phyloP scores from a whole-genome alignment of 2,113 vertebrate species.

The Python bivittatus region DNA sequence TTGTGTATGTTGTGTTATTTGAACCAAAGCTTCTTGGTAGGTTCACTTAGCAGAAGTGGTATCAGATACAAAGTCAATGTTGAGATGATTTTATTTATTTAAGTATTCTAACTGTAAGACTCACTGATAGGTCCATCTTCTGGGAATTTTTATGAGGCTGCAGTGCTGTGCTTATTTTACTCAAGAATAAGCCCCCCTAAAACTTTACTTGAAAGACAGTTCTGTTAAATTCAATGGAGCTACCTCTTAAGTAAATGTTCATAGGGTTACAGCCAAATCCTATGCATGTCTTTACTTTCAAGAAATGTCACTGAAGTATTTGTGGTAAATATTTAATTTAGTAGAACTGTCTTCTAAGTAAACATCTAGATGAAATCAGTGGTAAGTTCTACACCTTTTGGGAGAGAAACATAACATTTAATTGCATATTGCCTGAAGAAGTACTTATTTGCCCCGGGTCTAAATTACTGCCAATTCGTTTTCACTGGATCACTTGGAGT shows the following conservation, averaged over 20 bases:
- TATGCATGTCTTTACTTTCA: neutral
- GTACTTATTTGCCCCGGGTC: neutral
- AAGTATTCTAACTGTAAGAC: neutral
- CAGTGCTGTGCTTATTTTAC: neutral
- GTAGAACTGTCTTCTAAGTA: neutral
- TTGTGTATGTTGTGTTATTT: slow-evolving; percentile 44
- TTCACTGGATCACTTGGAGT: neutral
- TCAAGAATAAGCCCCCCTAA: neutral
- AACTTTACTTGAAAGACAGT: neutral
- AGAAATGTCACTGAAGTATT: neutral
- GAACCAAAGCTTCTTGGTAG: slow-evolving; percentile 46
- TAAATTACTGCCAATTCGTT: neutral
- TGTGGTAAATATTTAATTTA: neutral
- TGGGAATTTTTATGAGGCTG: neutral
- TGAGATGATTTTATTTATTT: neutral
- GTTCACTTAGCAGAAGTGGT: slow-evolving; percentile 58
- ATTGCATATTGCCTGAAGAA: neutral
- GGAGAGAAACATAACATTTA: neutral
- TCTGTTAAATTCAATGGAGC: neutral
- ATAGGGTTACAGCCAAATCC: neutral
- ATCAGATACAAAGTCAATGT: slow-evolving; percentile 48
- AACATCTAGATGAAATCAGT: neutral
- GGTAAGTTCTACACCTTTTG: neutral
- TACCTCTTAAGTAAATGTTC: neutral
- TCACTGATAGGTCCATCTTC: neutral